Base-by-base conservation (phyloP, 1,140 invertebrate species). In the Venturia canescens region DNA sequence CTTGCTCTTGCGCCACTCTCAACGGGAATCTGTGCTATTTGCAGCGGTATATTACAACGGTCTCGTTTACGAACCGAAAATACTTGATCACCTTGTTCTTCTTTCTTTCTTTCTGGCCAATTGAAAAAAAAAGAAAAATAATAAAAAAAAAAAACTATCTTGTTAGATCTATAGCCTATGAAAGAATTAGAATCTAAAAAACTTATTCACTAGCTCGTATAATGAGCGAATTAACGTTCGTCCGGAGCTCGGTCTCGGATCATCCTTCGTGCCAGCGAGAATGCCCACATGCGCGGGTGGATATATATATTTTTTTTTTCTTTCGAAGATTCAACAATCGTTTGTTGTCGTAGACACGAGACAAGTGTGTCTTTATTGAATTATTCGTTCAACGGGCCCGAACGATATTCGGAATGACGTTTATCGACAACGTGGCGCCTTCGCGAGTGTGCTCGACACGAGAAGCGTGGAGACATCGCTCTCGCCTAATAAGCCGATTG, bases 21-120 rank as follows among this genome's bases (percentile, higher is more conserved):
- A 26, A 26, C 60, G 60, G 21, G 23, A 69, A 69, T 69, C 29
- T 78, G 70, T 69, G 63, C 38, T 74, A 3, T n/a, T 74, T 74
- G 38, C 57, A 76, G 50, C 74, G 29, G 7, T 76, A n/a, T 53
- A 57, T 23, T 57, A 53, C 57, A 29, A 48, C 29, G 53, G 27
- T 31, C 50, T 60, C 53, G 57, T 60, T 60, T n/a, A 48, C 29
- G 50, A 53, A 71, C 31, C 50, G 71, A 50, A 50, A 74, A 74
- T 21, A 48, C 50, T 50, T 50, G 26, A 3, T 27, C 13, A 31
- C 31, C 27, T 69, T 31, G 66, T 5, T 69, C 23, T 63, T 63
- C 60, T 23, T 63, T 3, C 60, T 23, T 63, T 3, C 29, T 69
- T 69, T 69, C 66, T 69, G 66, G 66, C 66, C 66, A 69, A 31